A percentile compares a stretch with the other conserved stretches of the same genome.
Conservation (phyloP, 2,888 invertebrate species). For the Lepidochrysops patricia region DNA sequence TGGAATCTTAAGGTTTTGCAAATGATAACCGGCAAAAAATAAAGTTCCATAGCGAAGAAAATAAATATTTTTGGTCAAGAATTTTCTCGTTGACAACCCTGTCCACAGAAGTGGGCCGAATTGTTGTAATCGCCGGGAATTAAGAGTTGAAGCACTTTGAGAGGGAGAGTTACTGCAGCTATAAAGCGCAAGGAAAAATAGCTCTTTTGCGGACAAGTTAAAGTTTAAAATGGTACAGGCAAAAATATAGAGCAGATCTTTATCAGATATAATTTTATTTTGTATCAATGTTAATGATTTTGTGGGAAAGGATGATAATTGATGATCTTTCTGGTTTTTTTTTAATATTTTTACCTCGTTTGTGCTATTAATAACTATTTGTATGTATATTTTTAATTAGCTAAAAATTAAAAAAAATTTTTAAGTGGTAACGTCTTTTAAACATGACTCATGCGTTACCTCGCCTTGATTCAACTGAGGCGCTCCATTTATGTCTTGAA, state of each 20-base stretch:
- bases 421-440: too few species aligned
- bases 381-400: too few species aligned
- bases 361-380: too few species aligned
- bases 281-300: neutral
- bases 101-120: slow-evolving; percentile 4
- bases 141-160: slow-evolving; percentile 6
- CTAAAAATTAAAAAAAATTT: too few species aligned
- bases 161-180: slow-evolving; percentile 2
- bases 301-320: neutral
- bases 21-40: too few species aligned
- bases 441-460: too few species aligned
- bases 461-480: too few species aligned
- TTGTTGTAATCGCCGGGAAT: slow-evolving; percentile 6
- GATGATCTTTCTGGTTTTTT: neutral
- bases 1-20: too few species aligned
- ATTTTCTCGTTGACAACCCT: neutral
- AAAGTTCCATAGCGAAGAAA: too few species aligned
- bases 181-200: neutral
- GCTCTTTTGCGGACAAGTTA: neutral
- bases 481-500: too few species aligned
- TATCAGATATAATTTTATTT: neutral
- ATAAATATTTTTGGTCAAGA: neutral
- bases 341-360: too few species aligned
- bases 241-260: neutral
- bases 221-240: neutral